Evolutionary conservation across 2,113 vertebrate genomes (phyloP).

Genomic region (Solenodon paradoxus): DNA sequence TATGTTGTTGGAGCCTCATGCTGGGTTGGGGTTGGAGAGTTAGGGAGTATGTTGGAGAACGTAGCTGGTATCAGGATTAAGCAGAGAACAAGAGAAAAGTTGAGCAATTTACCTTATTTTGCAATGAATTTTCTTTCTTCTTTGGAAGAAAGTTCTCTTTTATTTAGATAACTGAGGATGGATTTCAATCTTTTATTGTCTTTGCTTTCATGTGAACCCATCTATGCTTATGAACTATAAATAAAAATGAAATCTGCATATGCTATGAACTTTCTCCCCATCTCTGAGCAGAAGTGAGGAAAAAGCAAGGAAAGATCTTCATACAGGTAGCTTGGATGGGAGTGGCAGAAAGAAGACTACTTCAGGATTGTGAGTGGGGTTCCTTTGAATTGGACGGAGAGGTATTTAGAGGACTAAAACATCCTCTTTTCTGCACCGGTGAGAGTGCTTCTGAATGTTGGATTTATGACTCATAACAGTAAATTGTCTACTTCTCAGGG

Average conservation of each 20-base stretch:
- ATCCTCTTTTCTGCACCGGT: not conserved
- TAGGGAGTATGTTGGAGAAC: constrained; percentile 27
- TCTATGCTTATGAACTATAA: constrained; percentile 3
- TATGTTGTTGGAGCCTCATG: constrained; percentile 50
- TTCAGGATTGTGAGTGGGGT: not conserved
- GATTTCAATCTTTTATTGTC: not conserved
- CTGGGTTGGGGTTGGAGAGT: not conserved
- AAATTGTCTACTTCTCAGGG: not conserved
- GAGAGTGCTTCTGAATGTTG: not conserved
- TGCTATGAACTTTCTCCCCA: not conserved
- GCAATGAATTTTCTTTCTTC: constrained; percentile 12
- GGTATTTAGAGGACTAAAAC: not conserved
- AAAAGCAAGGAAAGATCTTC: not conserved
- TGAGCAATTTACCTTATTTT: constrained; percentile 20
- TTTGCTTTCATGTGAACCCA: not conserved
- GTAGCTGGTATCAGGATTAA: constrained; percentile 14
- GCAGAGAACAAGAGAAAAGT: constrained; percentile 7
- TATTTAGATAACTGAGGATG: not conserved
- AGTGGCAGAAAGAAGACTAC: not conserved
- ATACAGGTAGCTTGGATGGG: not conserved
- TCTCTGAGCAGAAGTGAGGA: not conserved
- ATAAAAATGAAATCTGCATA: not conserved
- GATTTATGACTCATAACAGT: not conserved
- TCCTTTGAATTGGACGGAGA: not conserved
- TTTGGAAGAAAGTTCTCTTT: constrained; percentile 2